These are phyloP conservation scores for Heterotilapia buettikoferi DNA, from an alignment of 2,113 vertebrate species.

Conservation along the genomic window DNA sequence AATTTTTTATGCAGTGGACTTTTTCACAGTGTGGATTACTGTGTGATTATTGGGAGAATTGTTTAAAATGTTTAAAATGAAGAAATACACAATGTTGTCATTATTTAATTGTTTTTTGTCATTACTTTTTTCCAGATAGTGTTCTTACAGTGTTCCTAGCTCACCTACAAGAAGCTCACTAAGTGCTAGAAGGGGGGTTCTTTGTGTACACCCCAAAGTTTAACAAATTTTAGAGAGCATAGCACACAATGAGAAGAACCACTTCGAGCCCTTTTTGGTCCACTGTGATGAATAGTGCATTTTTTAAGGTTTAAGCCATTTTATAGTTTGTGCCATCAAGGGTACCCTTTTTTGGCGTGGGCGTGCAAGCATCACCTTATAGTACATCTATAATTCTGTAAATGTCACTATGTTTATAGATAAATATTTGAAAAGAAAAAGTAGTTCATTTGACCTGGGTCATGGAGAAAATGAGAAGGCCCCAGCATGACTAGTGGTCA, in stretches of 20 bases:
- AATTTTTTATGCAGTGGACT: background rate
- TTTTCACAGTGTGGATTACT: background rate
- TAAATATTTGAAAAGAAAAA: background rate
- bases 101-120: background rate
- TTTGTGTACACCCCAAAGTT: background rate
- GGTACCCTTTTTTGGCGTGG: background rate
- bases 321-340: background rate
- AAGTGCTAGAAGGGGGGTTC: background rate
- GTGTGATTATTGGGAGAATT: background rate
- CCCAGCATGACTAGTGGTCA: background rate
- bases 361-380: background rate
- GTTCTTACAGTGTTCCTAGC: background rate
- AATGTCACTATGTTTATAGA: background rate
- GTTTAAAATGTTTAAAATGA: background rate
- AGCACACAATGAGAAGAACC: background rate
- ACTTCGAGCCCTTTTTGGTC: background rate
- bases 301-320: background rate
- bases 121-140: background rate
- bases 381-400: background rate
- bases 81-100: background rate
- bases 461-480: background rate
- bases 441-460: background rate
- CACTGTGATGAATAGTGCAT: background rate
- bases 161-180: background rate
- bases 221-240: background rate